Conservation (phyloP, 2,797 vertebrate species). For the Margarornis squamiger region DNA sequence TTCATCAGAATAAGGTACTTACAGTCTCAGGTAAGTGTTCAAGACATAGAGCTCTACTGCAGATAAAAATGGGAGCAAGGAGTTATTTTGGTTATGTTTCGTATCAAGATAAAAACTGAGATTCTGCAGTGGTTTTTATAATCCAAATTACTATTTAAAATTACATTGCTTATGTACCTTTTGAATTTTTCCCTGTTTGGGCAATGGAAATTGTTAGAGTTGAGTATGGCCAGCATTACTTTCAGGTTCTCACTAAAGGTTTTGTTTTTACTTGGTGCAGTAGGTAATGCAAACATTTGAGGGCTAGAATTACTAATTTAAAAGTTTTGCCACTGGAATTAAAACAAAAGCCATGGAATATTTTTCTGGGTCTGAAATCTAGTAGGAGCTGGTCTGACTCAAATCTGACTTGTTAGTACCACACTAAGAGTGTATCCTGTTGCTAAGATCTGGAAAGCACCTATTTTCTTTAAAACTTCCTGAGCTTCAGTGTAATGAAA, state of each 20-base stretch:
- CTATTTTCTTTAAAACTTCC: background rate
- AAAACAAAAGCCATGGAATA: background rate
- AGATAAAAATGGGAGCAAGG: background rate
- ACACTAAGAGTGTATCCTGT: background rate
- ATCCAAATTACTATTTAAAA: background rate
- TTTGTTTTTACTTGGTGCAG: constrained; percentile 28
- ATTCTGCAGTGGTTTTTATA: background rate
- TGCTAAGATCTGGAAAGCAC: background rate
- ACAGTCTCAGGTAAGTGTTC: background rate
- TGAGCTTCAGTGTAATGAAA: background rate
- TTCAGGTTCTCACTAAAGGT: background rate
- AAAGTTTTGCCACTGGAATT: background rate
- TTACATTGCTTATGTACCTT: background rate
- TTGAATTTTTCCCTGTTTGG: background rate
- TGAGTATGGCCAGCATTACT: background rate
- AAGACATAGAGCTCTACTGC: background rate
- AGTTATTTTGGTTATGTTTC: background rate
- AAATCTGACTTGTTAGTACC: background rate
- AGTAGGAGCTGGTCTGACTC: background rate
- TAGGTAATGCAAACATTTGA: background rate
- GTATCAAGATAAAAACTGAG: background rate
- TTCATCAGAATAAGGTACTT: background rate
- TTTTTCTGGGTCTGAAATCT: constrained; percentile 18
- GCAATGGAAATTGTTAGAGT: background rate
- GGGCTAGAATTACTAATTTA: background rate